Percentiles rank a stretch among this genome's conserved stretches.
phyloP scores from a whole-genome alignment of 2,888 invertebrate genomes.

The Habrosyne pyritoides region DNA sequence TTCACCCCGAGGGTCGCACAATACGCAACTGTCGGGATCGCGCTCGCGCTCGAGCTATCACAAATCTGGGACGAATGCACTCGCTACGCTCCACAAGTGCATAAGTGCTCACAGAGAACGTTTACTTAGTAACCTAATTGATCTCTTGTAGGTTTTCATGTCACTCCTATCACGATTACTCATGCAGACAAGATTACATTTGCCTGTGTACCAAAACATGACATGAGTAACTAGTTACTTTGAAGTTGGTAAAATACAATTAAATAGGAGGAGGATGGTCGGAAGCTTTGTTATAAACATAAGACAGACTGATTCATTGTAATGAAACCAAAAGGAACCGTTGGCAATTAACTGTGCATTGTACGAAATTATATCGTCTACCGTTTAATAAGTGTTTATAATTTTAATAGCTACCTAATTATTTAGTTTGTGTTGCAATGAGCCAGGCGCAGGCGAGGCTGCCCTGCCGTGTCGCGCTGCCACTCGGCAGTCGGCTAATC shows the following conservation, averaged over 20 bases:
- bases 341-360: not conserved
- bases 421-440: constrained; percentile 58
- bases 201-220: not conserved
- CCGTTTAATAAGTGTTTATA: constrained; percentile 27
- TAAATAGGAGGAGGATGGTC: too few species aligned
- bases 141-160: constrained; percentile 45
- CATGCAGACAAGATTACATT: constrained; percentile 4
- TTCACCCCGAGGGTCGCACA: constrained; percentile 79
- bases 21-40: constrained; percentile 71
- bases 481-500: constrained; percentile 63
- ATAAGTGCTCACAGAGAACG: constrained; percentile 9
- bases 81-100: constrained; percentile 12
- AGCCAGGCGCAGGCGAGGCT: constrained; percentile 51
- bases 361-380: not conserved
- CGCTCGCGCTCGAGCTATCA: constrained; percentile 51
- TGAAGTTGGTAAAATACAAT: too few species aligned
- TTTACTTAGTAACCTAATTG: constrained; percentile 37
- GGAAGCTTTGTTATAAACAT: not conserved
- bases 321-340: not conserved
- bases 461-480: constrained; percentile 24
- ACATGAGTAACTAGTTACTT: too few species aligned
- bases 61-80: constrained; percentile 56
- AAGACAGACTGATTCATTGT: not conserved
- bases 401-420: constrained; percentile 54
- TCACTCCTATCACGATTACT: constrained; percentile 22